Percentiles rank a stretch among this genome's conserved stretches.
Conservation (phyloP, 2,888 invertebrate genomes). For the Parnassius apollo region DNA sequence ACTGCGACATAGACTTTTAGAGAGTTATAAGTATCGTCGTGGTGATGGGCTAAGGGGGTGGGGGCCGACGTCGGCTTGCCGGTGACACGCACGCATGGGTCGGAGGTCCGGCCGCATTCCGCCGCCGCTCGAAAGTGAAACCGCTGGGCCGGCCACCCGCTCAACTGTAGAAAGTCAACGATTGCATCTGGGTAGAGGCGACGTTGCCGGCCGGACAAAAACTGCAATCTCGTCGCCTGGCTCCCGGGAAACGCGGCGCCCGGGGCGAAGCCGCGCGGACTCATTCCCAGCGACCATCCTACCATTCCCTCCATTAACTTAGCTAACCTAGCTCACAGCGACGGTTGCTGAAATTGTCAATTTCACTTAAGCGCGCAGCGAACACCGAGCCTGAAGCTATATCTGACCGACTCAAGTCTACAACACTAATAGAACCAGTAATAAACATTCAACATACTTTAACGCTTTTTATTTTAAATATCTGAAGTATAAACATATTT, state of each 20-base stretch:
- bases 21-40: slow-evolving; percentile 33
- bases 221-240: slow-evolving; percentile 62
- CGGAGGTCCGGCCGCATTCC: slow-evolving; percentile 80
- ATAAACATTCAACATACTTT: too few relatives aligned
- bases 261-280: slow-evolving; percentile 54
- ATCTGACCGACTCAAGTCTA: slow-evolving; percentile 32
- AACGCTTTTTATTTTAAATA: too few relatives aligned
- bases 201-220: slow-evolving; percentile 69
- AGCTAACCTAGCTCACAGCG: slow-evolving; percentile 36
- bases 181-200: slow-evolving; percentile 59
- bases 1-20: slow-evolving; percentile 23
- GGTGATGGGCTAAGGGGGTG: slow-evolving; percentile 18
- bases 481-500: too few relatives aligned
- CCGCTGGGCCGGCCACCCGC: slow-evolving; percentile 58
- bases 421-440: too few relatives aligned
- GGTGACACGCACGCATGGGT: slow-evolving; percentile 52
- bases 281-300: slow-evolving; percentile 45
- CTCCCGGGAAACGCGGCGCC: slow-evolving; percentile 72
- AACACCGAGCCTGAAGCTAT: slow-evolving; percentile 45
- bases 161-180: slow-evolving; percentile 79
- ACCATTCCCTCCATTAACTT: slow-evolving; percentile 62
- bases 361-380: slow-evolving; percentile 56
- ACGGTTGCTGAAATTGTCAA: slow-evolving; percentile 45
- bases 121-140: slow-evolving; percentile 77
- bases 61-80: slow-evolving; percentile 28